These are phyloP conservation scores for Nylanderia fulva DNA, from an alignment of 1,140 invertebrate genomes.

Conservation along the genomic window DNA sequence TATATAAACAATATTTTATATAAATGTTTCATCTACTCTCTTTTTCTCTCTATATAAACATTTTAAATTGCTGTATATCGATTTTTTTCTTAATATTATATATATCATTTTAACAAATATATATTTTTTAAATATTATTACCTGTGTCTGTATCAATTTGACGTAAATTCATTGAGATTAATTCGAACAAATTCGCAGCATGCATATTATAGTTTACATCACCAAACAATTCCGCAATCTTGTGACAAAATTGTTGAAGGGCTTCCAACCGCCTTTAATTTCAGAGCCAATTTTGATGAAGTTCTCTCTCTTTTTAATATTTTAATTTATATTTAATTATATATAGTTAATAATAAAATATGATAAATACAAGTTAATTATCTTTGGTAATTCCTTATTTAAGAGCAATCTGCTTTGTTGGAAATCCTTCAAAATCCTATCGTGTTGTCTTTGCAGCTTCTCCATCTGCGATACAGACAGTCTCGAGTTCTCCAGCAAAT, in stretches of 20 bases:
- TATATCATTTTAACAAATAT: neutral
- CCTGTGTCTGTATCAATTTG: slow-evolving; percentile 50
- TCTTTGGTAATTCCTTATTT: slow-evolving; percentile 67
- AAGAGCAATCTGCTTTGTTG: slow-evolving; percentile 64
- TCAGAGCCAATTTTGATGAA: neutral
- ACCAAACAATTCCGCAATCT: slow-evolving; percentile 50
- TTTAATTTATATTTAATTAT: neutral
- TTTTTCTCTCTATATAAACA: neutral
- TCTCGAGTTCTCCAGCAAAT: slow-evolving; percentile 64
- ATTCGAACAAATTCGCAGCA: slow-evolving; percentile 54
- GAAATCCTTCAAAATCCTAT: slow-evolving; percentile 68
- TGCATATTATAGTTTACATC: slow-evolving; percentile 48
- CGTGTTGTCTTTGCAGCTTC: slow-evolving; percentile 71
- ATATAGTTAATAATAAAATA: neutral
- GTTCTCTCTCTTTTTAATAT: neutral
- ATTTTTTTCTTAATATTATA: neutral
- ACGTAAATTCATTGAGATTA: slow-evolving; percentile 53
- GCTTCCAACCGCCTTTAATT: slow-evolving; percentile 42
- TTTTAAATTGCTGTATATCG: neutral
- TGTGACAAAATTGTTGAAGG: slow-evolving; percentile 55
- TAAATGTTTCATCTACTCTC: too few relatives aligned
- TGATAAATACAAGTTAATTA: slow-evolving; percentile 67
- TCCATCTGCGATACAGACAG: slow-evolving; percentile 68
- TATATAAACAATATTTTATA: too few relatives aligned
- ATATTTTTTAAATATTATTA: slow-evolving; percentile 23